phyloP scores from a whole-genome alignment of 2,888 invertebrate genomes.

The Schizotus pectinicornis region DNA sequence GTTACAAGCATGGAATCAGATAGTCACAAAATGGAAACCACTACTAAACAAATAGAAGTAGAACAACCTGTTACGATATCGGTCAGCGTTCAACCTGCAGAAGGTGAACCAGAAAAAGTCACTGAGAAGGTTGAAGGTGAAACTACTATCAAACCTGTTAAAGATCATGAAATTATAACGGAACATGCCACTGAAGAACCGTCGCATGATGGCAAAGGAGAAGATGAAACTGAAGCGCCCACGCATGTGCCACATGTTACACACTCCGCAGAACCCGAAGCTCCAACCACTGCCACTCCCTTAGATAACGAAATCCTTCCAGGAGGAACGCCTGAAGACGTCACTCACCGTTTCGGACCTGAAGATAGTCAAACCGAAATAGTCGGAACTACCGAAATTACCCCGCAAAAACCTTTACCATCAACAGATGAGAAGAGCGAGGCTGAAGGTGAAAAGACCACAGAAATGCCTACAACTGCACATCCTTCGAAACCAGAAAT shows the following conservation, averaged over 20 bases:
- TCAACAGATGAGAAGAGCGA: too few relatives aligned
- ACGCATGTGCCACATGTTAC: background rate
- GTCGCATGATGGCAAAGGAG: constrained; percentile 12
- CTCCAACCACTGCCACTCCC: background rate
- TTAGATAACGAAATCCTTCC: background rate
- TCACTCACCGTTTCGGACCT: background rate
- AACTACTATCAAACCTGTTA: constrained; percentile 12
- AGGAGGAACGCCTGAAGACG: background rate
- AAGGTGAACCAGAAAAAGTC: constrained; percentile 4
- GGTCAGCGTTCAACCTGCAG: constrained; percentile 2
- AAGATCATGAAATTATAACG: constrained; percentile 18
- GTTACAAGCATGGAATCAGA: constrained; percentile 60
- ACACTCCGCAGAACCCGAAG: background rate
- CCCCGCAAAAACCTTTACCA: too few relatives aligned
- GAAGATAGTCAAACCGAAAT: too few relatives aligned
- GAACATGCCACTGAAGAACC: constrained; percentile 16
- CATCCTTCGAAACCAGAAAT: constrained; percentile 8
- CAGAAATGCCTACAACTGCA: constrained; percentile 9
- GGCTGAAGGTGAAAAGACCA: too few relatives aligned
- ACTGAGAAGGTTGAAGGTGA: constrained; percentile 11
- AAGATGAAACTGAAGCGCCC: constrained; percentile 10
- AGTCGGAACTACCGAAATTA: too few relatives aligned
- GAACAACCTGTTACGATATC: constrained; percentile 22
- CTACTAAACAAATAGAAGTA: constrained; percentile 14
- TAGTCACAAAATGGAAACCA: constrained; percentile 58